Evolutionary conservation across 2,113 vertebrate species (phyloP).

Genomic region (Scomber scombrus): DNA sequence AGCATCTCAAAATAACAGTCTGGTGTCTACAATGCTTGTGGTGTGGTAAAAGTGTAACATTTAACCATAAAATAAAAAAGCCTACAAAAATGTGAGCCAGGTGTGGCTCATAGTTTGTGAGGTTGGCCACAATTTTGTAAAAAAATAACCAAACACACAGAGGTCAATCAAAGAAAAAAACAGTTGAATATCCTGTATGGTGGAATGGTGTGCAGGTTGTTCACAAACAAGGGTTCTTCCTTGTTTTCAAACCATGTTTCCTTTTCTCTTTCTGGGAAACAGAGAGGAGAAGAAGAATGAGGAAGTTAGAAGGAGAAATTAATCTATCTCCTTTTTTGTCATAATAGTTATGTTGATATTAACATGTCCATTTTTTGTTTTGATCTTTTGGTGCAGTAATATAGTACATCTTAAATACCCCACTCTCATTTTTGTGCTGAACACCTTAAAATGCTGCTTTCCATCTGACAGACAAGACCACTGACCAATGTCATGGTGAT

Average conservation of each 20-base stretch:
- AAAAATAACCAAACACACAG: neutral
- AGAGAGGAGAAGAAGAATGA: conserved; percentile 37
- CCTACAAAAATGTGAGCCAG: neutral
- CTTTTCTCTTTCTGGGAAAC: conserved; percentile 57
- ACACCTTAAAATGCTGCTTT: too few species aligned
- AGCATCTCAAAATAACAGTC: neutral
- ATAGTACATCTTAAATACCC: too few species aligned
- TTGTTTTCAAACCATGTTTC: conserved; percentile 39
- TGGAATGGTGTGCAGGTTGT: neutral
- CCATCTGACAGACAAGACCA: too few species aligned
- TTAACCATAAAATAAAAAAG: too few species aligned
- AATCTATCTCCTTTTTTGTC: neutral
- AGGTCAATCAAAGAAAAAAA: neutral
- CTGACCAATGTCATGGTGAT: too few species aligned
- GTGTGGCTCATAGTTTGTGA: neutral
- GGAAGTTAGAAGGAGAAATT: conserved; percentile 45
- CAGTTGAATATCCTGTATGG: neutral
- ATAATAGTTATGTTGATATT: too few species aligned
- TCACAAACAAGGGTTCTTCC: neutral
- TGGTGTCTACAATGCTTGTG: neutral
- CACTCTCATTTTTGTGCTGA: too few species aligned
- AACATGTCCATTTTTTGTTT: too few species aligned
- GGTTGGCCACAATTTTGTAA: neutral
- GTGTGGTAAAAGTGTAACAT: neutral
- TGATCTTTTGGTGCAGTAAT: too few species aligned